Evolutionary conservation across 2,888 invertebrate species (phyloP), one percentile per base, ranked within the genome.

Genomic region (Cheilosia scutellata): DNA sequence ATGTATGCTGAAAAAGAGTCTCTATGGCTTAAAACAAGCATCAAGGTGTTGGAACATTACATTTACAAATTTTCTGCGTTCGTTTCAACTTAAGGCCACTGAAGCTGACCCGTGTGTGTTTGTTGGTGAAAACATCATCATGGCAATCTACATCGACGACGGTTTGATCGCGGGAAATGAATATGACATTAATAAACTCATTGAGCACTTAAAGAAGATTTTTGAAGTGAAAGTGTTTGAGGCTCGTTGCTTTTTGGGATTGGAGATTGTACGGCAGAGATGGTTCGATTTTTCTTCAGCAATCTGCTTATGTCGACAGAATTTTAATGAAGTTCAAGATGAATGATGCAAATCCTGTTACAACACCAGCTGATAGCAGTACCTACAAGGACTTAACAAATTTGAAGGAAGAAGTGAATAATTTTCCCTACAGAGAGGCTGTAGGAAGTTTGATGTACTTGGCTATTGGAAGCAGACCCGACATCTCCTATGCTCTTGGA

Each of bases 101-200:
- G 60, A 68, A 31, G 55, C 70, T n/a, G 57, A 47, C 33, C 44
- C 70, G 20, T 57, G 70, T 16, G 63, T 65, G 13, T 63, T 74
- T 13, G 33, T 74, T n/a, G 62, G 53, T 5, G 20, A 62, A 60
- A 51, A 62, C 11, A 37, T 88, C 5, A 78, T 89, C 5, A 44
- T 89, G 9, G 88, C 87, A 0, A 87, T 89, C 20, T 89, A 88
- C 78, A 88, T 90, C 29, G 89, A 89, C 63, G 88, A 58, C 29
- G 31, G 87, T 79, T 2, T 65, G n/a, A 37, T 58, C 7, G 71
- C 87, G 25, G 82, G 65, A 7, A 63, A 58, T 40, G 47, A 87
- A 13, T 42, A 68, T 9, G 74, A 72, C 9, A 68, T 87, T 5
- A 44, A 53, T 20, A 16, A 62, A n/a, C 55, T 62, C 1, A 47